These are phyloP conservation scores for Pheosia tremula DNA, from an alignment of 2,888 invertebrate genomes.

Conservation along the genomic window DNA sequence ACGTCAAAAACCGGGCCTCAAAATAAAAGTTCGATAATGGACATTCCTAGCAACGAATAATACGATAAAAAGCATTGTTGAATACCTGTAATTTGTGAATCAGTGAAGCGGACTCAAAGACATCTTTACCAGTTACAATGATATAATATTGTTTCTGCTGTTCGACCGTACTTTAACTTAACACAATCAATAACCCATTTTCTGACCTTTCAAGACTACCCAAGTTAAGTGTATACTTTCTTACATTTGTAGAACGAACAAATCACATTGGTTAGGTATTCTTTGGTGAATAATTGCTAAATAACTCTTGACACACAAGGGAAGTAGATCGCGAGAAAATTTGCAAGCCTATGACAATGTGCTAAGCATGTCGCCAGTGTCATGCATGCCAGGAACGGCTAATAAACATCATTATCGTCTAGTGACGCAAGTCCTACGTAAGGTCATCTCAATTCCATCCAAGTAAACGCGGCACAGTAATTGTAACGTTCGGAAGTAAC, in stretches of 20 bases:
- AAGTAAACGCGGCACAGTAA: conserved; percentile 13
- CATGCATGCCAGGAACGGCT: conserved; percentile 56
- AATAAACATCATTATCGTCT: conserved; percentile 62
- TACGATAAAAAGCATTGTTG: neutral
- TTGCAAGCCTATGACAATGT: conserved; percentile 60
- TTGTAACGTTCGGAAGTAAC: conserved; percentile 42
- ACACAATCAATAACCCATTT: no score
- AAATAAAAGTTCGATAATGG: neutral
- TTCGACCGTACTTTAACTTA: no score
- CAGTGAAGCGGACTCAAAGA: conserved; percentile 6
- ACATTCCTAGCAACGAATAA: neutral
- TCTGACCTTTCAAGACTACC: no score
- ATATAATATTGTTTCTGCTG: no score
- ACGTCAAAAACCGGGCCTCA: neutral
- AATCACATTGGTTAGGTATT: no score
- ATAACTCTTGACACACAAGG: conserved; percentile 36
- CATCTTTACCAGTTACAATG: no score
- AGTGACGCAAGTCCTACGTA: conserved; percentile 50
- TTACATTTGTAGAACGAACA: no score
- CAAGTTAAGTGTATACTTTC: no score
- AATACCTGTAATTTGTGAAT: conserved; percentile 5
- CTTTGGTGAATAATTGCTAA: conserved; percentile 11
- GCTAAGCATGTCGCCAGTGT: conserved; percentile 51
- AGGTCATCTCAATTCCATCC: conserved; percentile 50
- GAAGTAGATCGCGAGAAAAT: conserved; percentile 59